Evolutionary conservation across 2,797 vertebrate genomes (phyloP).

Genomic region (Bovichtus variegatus): DNA sequence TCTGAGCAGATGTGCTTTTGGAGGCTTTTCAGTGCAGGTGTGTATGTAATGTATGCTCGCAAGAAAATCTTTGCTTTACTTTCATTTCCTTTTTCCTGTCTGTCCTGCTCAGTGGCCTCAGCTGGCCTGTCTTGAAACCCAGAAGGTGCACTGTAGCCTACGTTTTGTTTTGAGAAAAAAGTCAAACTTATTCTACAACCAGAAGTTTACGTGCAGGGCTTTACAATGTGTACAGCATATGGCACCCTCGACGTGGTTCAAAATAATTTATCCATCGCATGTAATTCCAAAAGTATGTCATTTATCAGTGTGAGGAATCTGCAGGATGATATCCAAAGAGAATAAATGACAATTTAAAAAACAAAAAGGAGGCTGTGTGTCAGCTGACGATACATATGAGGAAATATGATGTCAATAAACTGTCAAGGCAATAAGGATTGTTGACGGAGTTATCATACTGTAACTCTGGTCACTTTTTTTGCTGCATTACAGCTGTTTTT

Average conservation of each 20-base stretch:
- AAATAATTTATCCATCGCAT: neutral
- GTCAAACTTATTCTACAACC: neutral
- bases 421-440: neutral
- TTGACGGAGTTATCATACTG: neutral
- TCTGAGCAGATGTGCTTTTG: neutral
- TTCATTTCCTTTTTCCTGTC: constrained; percentile 60
- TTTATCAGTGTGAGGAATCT: neutral
- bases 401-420: neutral
- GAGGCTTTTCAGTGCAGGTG: constrained; percentile 10
- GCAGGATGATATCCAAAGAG: neutral
- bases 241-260: neutral
- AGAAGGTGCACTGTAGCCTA: constrained; percentile 23
- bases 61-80: constrained; percentile 19
- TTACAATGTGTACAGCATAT: neutral
- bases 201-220: neutral
- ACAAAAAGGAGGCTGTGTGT: neutral
- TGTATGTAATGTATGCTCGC: neutral
- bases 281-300: neutral
- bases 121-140: constrained; percentile 1
- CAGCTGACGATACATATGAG: constrained; percentile 2
- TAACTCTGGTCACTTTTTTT: neutral
- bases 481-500: neutral
- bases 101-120: constrained; percentile 15
- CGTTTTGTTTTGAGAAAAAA: neutral
- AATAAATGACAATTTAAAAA: neutral